Evolutionary conservation across 35 echinoderm and acorn worm genomes (phyloP), one percentile per base, ranked within the genome.

Genomic region (Antedon bifida): DNA sequence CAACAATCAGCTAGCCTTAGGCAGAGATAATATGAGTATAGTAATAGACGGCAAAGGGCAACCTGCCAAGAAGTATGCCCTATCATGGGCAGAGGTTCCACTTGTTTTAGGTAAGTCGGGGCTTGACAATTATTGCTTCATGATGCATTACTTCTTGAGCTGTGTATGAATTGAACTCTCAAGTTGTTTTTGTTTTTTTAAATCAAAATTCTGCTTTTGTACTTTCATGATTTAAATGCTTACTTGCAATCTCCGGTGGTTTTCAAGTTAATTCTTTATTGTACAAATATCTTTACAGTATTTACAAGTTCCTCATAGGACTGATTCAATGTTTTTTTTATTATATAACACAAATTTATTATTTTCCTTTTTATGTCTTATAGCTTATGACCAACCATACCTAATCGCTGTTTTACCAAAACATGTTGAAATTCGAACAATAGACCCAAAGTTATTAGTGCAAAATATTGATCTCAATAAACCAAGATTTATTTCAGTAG

Each of bases 391-490:
- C 77, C 90, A 92, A 74, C 90, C 95, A 13, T 92, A 99, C 44
- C 82, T 99, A n/a, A 93, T 99, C 35, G 95, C 95, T 56, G 88
- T 99, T 32, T 84, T 99, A 51, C 95, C 95, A 21, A 99, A 99
- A 86, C 90, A 97, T 84, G 86, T 99, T 23, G 95, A 99, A 81
- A 92, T 99, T 35, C 81, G 95, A 75, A 99, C 95, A 26, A 91
- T 92, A 5, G 95, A 99, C 32, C 95, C 95, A 31, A 84, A 91
- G 30, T 86, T 99, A 30, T 79, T 99, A 5, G 95, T 99, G 34
- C 95, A 99, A 83, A 87, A 82, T 34, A 99, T 99, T 74, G 95
- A 99, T 80, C 81, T 99, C 21, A 86, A 90, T 33, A 92, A 92
- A 80, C 91, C 95, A 17, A 89, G 86, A 31, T 93, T 74, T 39